Conservation (phyloP, 1,140 invertebrate species). For the Drosophila lowei region DNA sequence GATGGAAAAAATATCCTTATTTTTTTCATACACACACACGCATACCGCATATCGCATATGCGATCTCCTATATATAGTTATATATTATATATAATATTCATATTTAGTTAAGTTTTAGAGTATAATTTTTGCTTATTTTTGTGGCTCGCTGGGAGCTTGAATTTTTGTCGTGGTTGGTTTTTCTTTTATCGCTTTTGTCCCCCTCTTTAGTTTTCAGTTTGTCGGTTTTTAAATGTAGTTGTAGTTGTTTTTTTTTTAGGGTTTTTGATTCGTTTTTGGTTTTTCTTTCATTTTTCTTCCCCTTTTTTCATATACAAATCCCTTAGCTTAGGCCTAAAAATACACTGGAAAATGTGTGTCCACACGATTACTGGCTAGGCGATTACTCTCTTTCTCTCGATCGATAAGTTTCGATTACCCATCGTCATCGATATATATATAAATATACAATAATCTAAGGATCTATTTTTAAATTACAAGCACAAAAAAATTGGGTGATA, state of each 20-base stretch:
- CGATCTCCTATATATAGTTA: conserved; percentile 1
- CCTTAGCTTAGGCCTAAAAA: conserved; percentile 58
- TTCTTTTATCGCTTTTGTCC: conserved; percentile 9
- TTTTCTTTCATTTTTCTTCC: not conserved
- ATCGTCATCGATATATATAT: conserved; percentile 4
- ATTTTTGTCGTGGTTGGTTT: conserved; percentile 20
- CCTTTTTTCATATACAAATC: conserved; percentile 42
- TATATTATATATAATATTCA: conserved; percentile 33
- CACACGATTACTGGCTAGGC: conserved; percentile 17
- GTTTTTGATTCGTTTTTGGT: conserved; percentile 20
- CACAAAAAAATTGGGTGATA: conserved; percentile 41
- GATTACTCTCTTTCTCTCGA: conserved; percentile 10
- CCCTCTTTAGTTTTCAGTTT: conserved; percentile 17
- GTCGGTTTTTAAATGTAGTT: conserved; percentile 17
- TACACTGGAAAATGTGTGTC: conserved; percentile 78
- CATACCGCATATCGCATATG: not conserved
- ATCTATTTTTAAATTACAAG: conserved; percentile 42
- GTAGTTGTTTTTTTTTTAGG: conserved; percentile 8
- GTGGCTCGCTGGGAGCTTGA: conserved; percentile 43
- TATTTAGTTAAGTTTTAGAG: conserved; percentile 48
- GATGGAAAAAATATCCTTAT: conserved; percentile 33
- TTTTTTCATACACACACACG: conserved; percentile 14
- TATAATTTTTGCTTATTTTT: conserved; percentile 57
- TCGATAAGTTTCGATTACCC: no score
- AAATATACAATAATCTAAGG: conserved; percentile 21